Evolutionary conservation across 2,113 vertebrate genomes (phyloP).

Genomic region (Saimiri boliviensis): DNA sequence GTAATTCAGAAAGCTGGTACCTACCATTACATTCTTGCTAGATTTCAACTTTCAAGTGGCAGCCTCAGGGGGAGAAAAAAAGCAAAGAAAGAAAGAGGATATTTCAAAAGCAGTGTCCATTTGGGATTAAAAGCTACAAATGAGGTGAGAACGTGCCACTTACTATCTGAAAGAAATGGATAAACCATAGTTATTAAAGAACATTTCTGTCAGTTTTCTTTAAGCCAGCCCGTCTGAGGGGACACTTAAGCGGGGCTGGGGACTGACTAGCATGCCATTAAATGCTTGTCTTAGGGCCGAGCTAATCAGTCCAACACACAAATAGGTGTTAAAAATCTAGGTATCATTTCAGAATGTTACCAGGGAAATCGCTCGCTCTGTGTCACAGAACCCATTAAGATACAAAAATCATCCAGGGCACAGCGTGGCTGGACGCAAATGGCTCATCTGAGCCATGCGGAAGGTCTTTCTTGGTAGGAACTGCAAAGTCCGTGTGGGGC

Average conservation of each 20-base stretch:
- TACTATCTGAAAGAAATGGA: slow-evolving; percentile 90
- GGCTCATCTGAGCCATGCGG: not conserved
- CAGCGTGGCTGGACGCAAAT: not conserved
- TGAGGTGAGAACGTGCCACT: slow-evolving; percentile 90
- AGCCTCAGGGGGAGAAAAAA: slow-evolving; percentile 68
- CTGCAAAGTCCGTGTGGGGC: not conserved
- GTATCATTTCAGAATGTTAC: slow-evolving; percentile 68
- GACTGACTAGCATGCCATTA: slow-evolving; percentile 75
- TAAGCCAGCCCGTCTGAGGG: slow-evolving; percentile 63
- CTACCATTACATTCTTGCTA: slow-evolving; percentile 88
- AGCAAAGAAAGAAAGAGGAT: slow-evolving; percentile 76
- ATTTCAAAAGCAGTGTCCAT: slow-evolving; percentile 89
- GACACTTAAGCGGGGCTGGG: slow-evolving; percentile 71
- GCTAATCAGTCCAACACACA: slow-evolving; percentile 73
- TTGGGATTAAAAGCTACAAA: slow-evolving; percentile 93
- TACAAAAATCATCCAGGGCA: slow-evolving; percentile 46
- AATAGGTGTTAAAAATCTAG: slow-evolving; percentile 79
- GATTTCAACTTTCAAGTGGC: slow-evolving; percentile 91
- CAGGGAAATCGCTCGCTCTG: slow-evolving; percentile 62
- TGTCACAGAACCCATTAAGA: slow-evolving; percentile 60
- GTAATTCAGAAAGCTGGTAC: slow-evolving; percentile 91
- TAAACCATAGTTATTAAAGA: slow-evolving; percentile 87
- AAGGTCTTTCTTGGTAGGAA: not conserved
- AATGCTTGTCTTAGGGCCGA: slow-evolving; percentile 74
- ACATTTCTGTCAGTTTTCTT: slow-evolving; percentile 80